Evolutionary conservation across 1,140 invertebrate genomes (phyloP), one percentile per base, ranked within the genome.

Genomic region (Diorhabda sublineata): DNA sequence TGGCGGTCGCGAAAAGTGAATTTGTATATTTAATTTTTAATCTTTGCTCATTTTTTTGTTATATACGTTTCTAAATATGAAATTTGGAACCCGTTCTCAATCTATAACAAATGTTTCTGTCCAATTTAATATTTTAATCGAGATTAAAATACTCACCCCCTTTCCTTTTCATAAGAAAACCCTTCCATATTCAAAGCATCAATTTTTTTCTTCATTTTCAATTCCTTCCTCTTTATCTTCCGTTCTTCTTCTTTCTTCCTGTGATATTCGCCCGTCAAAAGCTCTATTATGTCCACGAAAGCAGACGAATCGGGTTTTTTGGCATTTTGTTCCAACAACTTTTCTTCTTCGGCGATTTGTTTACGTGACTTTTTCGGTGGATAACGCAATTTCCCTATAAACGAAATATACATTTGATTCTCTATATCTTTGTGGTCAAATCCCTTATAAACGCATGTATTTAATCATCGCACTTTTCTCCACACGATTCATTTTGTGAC

Each of bases 231-330:
- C 67, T 80, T 84, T 4, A 81, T 81, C 42, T 81, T 79, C 61
- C 78, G 81, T 66, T 80, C 80, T 42, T 81, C 82, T 45, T 82
- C 78, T 64, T 84, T 84, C 58, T 77, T 79, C 72, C 78, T 81
- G 9, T 83, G 81, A 68, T 86, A 86, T 45, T 83, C 82, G 42
- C 86, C 86, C 26, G 82, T 84, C 9, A 86, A 79, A 58, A 88
- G 76, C 74, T 87, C 85, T 77, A 84, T 82, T 43, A 86, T 70
- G 8, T 80, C 71, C 4, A 88, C 83, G 47, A 86, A 78, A 3
- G 85, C 85, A 79, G 61, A 52, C 61, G 71, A 64, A 9, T 67
- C 71, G 4, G 69, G 42, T 11, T 45, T 59, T 61, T 74, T 72
- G 42, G 69, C 73, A 42, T 67, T 65, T 69, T 66, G 61, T 61